phyloP scores from a whole-genome alignment of 1,140 invertebrate genomes.

The Drosophila kepulauana region DNA sequence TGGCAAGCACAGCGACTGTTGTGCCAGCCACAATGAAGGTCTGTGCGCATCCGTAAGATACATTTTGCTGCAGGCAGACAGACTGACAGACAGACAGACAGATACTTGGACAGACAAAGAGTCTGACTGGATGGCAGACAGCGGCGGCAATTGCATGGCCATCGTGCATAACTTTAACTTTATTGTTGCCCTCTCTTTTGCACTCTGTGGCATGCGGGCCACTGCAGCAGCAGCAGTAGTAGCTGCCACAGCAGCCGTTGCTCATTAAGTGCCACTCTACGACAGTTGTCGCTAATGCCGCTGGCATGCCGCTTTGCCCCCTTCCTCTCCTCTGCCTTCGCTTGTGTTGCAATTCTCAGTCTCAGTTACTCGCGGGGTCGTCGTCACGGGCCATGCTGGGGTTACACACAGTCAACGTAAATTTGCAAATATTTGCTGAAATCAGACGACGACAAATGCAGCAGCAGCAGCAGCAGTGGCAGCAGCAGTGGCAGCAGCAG shows the following conservation, averaged over 20 bases:
- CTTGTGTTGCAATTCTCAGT: conserved; percentile 2
- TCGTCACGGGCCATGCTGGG: conserved; percentile 61
- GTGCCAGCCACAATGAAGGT: conserved; percentile 63
- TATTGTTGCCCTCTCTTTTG: conserved; percentile 58
- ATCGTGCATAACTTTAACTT: conserved; percentile 77
- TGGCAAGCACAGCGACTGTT: conserved; percentile 50
- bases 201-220: conserved; percentile 72
- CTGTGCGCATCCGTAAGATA: conserved; percentile 76
- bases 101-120: neutral
- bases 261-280: conserved; percentile 82
- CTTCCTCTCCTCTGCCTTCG: neutral
- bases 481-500: conserved; percentile 24
- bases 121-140: neutral
- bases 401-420: conserved; percentile 74
- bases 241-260: conserved; percentile 65
- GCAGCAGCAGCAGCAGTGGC: conserved; percentile 31
- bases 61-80: conserved; percentile 58
- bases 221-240: conserved; percentile 54
- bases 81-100: neutral
- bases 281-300: conserved; percentile 80
- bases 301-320: conserved; percentile 38
- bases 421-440: conserved; percentile 81
- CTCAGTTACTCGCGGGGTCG: conserved; percentile 45
- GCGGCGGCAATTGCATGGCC: conserved; percentile 72
- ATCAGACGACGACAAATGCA: conserved; percentile 70